These are phyloP conservation scores for Caenorhabditis doughertyi DNA, from an alignment of 2,888 invertebrate genomes.

Conservation along the genomic window DNA sequence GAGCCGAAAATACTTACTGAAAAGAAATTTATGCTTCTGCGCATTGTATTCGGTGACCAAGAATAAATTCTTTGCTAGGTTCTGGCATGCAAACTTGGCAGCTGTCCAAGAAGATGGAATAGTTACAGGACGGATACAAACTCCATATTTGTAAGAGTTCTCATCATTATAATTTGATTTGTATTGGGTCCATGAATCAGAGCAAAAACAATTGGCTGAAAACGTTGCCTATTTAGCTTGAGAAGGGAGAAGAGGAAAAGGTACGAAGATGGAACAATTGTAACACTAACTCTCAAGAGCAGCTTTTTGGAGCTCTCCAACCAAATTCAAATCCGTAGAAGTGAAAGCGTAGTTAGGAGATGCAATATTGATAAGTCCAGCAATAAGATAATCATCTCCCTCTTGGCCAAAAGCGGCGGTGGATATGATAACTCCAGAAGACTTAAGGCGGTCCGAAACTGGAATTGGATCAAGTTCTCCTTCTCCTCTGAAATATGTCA, in stretches of 20 bases:
- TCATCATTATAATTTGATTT: conserved; percentile 37
- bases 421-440: conserved; percentile 56
- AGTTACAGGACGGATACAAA: conserved; percentile 45
- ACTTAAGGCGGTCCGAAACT: conserved; percentile 58
- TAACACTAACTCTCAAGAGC: conserved; percentile 54
- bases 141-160: conserved; percentile 60
- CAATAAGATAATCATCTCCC: conserved; percentile 45
- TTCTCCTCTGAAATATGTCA: conserved; percentile 30
- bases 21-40: conserved; percentile 58
- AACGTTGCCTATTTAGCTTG: neutral
- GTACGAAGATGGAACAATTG: too few relatives aligned
- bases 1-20: conserved; percentile 53
- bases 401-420: conserved; percentile 63
- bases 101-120: conserved; percentile 62
- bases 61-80: conserved; percentile 48
- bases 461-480: conserved; percentile 58
- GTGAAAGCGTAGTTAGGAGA: conserved; percentile 56
- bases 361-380: conserved; percentile 51
- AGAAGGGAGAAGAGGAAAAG: neutral
- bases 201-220: conserved; percentile 69
- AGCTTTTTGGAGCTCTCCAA: conserved; percentile 56
- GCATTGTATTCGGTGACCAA: conserved; percentile 55
- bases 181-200: conserved; percentile 63
- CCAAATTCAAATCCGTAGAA: conserved; percentile 45
- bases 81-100: conserved; percentile 67